A percentile compares a stretch with the other conserved stretches of the same genome.
These are phyloP conservation scores for Hormiphora californensis DNA, from an alignment of 37 sponge, comb jelly and placozoan genomes.

Conservation along the genomic window DNA sequence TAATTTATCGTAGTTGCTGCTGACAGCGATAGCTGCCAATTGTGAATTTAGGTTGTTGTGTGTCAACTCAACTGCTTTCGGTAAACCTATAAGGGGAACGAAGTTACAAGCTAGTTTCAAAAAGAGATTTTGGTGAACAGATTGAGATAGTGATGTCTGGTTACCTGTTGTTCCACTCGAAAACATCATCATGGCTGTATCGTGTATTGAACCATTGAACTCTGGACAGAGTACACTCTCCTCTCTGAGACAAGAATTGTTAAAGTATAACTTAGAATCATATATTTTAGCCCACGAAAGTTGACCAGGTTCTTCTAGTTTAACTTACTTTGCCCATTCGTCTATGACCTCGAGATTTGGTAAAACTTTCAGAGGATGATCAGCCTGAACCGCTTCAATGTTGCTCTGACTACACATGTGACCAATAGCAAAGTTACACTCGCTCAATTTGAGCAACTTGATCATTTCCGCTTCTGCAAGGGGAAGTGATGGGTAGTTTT, in stretches of 20 bases:
- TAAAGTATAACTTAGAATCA: neutral
- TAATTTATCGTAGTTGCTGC: neutral
- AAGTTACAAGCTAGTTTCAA: neutral
- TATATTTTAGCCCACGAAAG: neutral
- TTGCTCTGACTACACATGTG: constrained; percentile 30
- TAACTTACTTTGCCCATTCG: constrained; percentile 40
- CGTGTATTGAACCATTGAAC: neutral
- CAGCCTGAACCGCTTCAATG: neutral
- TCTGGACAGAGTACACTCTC: constrained; percentile 5
- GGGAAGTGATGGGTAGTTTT: neutral
- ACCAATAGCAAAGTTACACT: constrained; percentile 47
- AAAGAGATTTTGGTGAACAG: neutral
- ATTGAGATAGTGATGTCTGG: too few relatives aligned
- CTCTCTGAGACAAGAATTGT: neutral
- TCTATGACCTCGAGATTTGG: neutral
- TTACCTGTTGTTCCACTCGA: constrained; percentile 47
- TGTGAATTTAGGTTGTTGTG: neutral
- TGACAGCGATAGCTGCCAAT: neutral
- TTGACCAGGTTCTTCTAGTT: neutral
- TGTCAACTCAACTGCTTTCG: constrained; percentile 19
- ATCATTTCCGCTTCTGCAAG: neutral
- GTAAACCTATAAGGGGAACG: neutral
- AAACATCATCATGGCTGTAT: constrained; percentile 21
- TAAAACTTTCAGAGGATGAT: neutral
- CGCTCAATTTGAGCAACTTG: constrained; percentile 2